Evolutionary conservation across 2,888 invertebrate genomes (phyloP), one percentile per base, ranked within the genome.

Genomic region (Macroteleia sp.): DNA sequence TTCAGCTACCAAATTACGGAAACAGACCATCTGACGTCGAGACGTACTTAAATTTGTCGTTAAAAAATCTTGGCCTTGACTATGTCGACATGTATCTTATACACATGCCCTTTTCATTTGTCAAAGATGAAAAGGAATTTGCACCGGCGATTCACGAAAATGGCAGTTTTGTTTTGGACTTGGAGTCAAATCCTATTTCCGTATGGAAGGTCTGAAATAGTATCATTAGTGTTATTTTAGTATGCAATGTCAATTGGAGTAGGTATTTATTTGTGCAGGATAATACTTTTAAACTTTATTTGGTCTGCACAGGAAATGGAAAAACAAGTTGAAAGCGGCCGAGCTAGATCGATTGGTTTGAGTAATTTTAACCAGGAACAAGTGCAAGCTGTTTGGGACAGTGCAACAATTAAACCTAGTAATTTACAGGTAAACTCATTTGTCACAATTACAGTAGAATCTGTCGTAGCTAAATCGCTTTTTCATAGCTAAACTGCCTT

Each of bases 41-140:
- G 79, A 93, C 93, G 80, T 96, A 94, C 85, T 87, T 96, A 25
- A 92, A 93, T 46, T 86, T 94, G 69, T 96, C 96, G 3, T 91
- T 97, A 41, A 86, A 92, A 57, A 93, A 92, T 39, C 91, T 97
- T 56, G 93, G 94, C 79, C 88, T 95, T 78, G 93, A 93, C 76
- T 96, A 96, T 87, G 92, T 97, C 1, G 96, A 97, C 85, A 92
- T 97, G 80, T 96, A 96, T 87, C 92, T 97, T 22, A 93, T 96
- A 71, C 97, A 97, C 85, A 94, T 95, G 90, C 96, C 96, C 0
- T 94, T 96, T 85, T 94, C 94, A 4, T 94, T 95, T 82, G 87
- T 91, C 52, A 93, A 93, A 82, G 93, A 95, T 82, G 91, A 93
- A 36, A 90, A 92, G 10, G 93, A 92, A 5, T 91, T 93, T 30